Percentiles rank a stretch among this genome's conserved stretches.
These are phyloP conservation scores for Galemys pyrenaicus DNA, from an alignment of 2,113 vertebrate genomes.

Conservation along the genomic window DNA sequence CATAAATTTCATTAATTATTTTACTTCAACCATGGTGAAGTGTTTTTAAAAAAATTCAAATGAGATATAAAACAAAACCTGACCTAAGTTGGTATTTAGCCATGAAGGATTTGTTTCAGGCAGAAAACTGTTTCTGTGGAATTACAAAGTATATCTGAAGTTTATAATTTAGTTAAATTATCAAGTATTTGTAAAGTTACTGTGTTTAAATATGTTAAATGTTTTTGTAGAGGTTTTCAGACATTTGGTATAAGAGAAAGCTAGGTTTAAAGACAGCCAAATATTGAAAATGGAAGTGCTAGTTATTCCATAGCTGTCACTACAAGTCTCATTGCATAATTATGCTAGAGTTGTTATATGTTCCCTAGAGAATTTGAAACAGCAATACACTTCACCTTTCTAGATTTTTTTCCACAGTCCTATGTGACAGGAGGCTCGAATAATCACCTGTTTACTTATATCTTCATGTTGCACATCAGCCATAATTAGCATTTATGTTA, in stretches of 20 bases:
- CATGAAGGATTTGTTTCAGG: conserved; percentile 2
- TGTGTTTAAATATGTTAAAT: conserved; percentile 38
- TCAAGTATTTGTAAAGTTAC: conserved; percentile 25
- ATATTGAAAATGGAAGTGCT: background rate
- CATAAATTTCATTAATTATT: conserved; percentile 52
- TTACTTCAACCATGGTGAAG: conserved; percentile 35
- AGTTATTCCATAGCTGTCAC: background rate
- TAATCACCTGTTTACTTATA: background rate
- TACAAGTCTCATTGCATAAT: background rate
- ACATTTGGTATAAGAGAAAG: conserved; percentile 22
- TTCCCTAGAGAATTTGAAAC: background rate
- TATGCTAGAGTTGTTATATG: background rate
- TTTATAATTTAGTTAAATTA: conserved; percentile 39
- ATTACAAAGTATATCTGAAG: conserved; percentile 3
- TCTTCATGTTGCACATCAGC: background rate
- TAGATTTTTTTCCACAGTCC: background rate
- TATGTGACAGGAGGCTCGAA: background rate
- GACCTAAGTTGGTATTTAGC: conserved; percentile 27
- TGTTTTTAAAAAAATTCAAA: conserved; percentile 13
- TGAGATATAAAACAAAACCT: conserved; percentile 37
- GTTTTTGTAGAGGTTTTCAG: conserved; percentile 8
- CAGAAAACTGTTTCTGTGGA: conserved; percentile 6
- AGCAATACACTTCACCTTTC: background rate
- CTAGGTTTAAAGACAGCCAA: background rate
- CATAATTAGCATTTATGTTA: background rate